Base-by-base conservation (phyloP, 2,888 invertebrate species). In the Plebejus argus region DNA sequence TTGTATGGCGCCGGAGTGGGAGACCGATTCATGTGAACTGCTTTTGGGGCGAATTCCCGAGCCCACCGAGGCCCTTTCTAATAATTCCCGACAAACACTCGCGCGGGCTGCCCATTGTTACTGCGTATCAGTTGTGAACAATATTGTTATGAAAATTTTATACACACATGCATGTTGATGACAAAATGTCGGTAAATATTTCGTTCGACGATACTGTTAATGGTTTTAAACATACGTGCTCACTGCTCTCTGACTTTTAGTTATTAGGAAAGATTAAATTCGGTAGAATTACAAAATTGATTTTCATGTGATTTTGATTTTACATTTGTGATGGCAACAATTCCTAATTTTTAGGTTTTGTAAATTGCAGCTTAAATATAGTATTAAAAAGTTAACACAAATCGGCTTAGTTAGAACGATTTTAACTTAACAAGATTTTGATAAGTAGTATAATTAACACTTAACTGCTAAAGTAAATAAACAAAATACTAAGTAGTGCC, bases 11-110 rank as follows among this genome's bases (percentile, higher is more conserved):
- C 90, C 90, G 89, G 91, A 93, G 93, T 93, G 92, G 93, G 93
- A 93, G 92, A 89, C 85, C 89, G 90, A 87, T 91, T 92, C 94
- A 94, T 94, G 94, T 92, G 94, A 94, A 94, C 94, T 91, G 93
- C 93, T 93, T 93, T 93, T 93, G 89, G 93, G 94, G 93, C 93
- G 90, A 93, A 93, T 94, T 94, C 94, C 94, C 94, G 94, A 90
- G 94, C 93, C 93, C 92, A 90, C 87, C 88, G 89, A 90, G 89
- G 92, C 94, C 93, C 93, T 93, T 93, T 89, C 90, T 84, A 92
- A 93, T 93, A 93, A 93, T 92, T 91, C 93, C 88, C 92, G 92
- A 92, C 91, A 93, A 94, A 93, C 92, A 91, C 91, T 92, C 92
- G 92, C 92, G 90, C 91, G 90, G 91, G 89, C 90, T 88, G 84